These are phyloP conservation scores for Melinaea menophilus DNA, from an alignment of 2,888 invertebrate species.

Conservation along the genomic window DNA sequence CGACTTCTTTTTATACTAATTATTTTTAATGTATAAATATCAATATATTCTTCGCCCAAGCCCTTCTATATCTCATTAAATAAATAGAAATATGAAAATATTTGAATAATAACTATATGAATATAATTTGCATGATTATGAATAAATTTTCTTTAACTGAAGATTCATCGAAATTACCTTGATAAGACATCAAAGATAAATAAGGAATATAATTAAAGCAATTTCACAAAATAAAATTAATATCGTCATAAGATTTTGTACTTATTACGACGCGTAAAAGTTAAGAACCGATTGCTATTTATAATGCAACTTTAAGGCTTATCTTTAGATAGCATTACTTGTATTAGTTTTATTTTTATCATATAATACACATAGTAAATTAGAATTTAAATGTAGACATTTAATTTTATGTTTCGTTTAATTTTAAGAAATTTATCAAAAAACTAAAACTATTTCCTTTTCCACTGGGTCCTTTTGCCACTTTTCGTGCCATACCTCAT, in stretches of 20 bases:
- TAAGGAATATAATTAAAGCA: slow-evolving; percentile 12
- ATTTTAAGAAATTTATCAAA: background rate
- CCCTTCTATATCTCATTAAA: too few relatives aligned
- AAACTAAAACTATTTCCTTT: slow-evolving; percentile 30
- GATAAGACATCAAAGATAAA: slow-evolving; percentile 18
- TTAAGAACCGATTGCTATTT: background rate
- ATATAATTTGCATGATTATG: slow-evolving; percentile 17
- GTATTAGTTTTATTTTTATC: background rate
- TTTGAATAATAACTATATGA: slow-evolving; percentile 1
- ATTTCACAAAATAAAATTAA: slow-evolving; percentile 18
- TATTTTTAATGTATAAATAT: too few relatives aligned
- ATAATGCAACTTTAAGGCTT: background rate
- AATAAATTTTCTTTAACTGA: slow-evolving; percentile 16
- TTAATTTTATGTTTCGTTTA: background rate
- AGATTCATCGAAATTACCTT: slow-evolving; percentile 15
- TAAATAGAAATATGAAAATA: background rate
- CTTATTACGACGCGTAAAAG: slow-evolving; percentile 9
- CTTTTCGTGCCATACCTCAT: slow-evolving; percentile 49
- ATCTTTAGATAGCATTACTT: background rate
- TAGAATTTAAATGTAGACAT: background rate
- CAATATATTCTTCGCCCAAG: too few relatives aligned
- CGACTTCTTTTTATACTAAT: too few relatives aligned
- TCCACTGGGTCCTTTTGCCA: slow-evolving; percentile 58
- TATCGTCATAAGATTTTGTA: slow-evolving; percentile 18
- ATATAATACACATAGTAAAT: background rate